These are phyloP conservation scores for Excalfactoria chinensis DNA, from an alignment of 2,113 vertebrate genomes.

Conservation along the genomic window DNA sequence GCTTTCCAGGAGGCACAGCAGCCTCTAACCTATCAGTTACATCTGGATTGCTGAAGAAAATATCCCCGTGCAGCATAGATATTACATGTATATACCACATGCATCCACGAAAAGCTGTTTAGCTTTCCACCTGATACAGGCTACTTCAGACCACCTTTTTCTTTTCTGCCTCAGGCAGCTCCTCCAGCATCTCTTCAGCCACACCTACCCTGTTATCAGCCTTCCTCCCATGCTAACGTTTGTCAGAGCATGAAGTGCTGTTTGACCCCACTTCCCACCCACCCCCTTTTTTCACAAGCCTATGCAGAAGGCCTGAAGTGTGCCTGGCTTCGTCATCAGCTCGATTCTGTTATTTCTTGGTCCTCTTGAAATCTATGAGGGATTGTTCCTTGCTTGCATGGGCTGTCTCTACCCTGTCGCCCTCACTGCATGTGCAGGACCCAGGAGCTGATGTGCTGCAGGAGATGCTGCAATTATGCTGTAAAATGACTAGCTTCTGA, in stretches of 20 bases:
- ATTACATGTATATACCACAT: neutral
- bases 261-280: neutral
- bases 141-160: neutral
- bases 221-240: neutral
- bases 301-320: neutral
- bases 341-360: neutral
- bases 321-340: neutral
- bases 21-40: neutral
- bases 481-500: neutral
- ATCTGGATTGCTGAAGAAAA: neutral
- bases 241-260: neutral
- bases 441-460: neutral
- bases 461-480: neutral
- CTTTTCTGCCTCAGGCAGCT: neutral
- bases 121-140: neutral
- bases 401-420: neutral
- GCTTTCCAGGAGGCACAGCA: neutral
- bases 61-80: neutral
- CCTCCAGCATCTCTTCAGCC: neutral
- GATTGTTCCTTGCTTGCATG: neutral
- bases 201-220: neutral
- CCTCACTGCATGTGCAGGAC: neutral
- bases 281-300: too few species aligned
- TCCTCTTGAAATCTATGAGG: neutral
- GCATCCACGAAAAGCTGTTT: neutral